phyloP scores from a whole-genome alignment of 2,888 invertebrate genomes.

The Arctia plantaginis region DNA sequence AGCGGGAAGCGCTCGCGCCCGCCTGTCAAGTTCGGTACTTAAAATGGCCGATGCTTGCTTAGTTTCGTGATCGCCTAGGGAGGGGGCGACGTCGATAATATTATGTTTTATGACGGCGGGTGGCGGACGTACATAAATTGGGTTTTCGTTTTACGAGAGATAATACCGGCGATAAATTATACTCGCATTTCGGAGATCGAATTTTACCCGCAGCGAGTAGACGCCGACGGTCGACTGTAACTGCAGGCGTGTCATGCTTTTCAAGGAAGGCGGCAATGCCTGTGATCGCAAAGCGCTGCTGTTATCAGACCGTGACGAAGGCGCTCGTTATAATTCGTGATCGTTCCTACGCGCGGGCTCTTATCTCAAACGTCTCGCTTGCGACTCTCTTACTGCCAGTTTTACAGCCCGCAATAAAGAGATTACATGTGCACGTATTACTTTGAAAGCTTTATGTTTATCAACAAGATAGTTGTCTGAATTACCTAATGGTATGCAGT shows the following conservation, averaged over 20 bases:
- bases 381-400: constrained; percentile 54
- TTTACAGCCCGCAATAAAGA: constrained; percentile 42
- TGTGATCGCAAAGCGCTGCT: constrained; percentile 58
- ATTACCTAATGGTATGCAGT: constrained; percentile 35
- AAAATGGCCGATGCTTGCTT: constrained; percentile 83
- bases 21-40: constrained; percentile 79
- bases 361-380: constrained; percentile 66
- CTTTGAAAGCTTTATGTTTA: constrained; percentile 53
- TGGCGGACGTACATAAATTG: constrained; percentile 78
- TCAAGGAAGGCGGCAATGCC: constrained; percentile 65
- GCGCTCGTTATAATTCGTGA: constrained; percentile 71
- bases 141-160: constrained; percentile 83
- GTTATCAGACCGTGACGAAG: constrained; percentile 75
- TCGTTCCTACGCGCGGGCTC: constrained; percentile 62
- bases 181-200: constrained; percentile 74
- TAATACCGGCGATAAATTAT: constrained; percentile 79
- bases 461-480: constrained; percentile 43
- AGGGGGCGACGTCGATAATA: constrained; percentile 83
- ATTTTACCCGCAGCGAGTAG: constrained; percentile 61
- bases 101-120: constrained; percentile 83
- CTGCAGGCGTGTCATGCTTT: constrained; percentile 50
- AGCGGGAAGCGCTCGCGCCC: constrained; percentile 57
- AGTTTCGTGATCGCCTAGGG: constrained; percentile 85
- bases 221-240: constrained; percentile 52
- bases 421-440: constrained; percentile 46